phyloP scores from a whole-genome alignment of 2,113 vertebrate genomes.

The Channa argus region DNA sequence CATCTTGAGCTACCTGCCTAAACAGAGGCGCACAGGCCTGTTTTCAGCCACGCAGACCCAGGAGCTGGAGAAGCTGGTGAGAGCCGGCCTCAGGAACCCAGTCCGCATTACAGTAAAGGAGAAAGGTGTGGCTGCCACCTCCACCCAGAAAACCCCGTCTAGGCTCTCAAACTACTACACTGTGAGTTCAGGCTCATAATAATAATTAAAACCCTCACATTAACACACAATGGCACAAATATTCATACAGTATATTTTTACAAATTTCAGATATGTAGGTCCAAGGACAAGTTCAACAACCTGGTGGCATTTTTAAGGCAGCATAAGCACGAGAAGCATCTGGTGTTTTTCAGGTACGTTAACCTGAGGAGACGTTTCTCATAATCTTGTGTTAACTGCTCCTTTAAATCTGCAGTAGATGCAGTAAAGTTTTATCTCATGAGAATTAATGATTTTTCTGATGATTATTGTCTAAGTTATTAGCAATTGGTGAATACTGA shows the following conservation, averaged over 20 bases:
- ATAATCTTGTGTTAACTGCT: too few species aligned
- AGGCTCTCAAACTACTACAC: slow-evolving; percentile 93
- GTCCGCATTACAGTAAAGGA: slow-evolving; percentile 95
- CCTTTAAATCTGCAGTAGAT: too few species aligned
- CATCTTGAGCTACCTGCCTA: slow-evolving; percentile 91
- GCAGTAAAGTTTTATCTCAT: too few species aligned
- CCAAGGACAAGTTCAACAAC: slow-evolving; percentile 95
- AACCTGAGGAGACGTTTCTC: background rate
- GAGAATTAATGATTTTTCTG: too few species aligned
- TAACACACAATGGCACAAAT: background rate
- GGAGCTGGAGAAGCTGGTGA: slow-evolving; percentile 95
- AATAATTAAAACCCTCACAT: background rate
- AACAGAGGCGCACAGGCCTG: slow-evolving; percentile 94
- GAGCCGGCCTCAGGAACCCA: slow-evolving; percentile 94
- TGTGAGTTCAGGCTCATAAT: slow-evolving; percentile 74
- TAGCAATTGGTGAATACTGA: too few species aligned
- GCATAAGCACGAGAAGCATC: slow-evolving; percentile 92
- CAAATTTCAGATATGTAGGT: slow-evolving; percentile 85
- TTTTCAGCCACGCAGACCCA: slow-evolving; percentile 98
- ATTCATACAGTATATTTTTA: too few species aligned
- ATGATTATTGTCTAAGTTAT: too few species aligned
- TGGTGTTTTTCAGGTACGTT: slow-evolving; percentile 95
- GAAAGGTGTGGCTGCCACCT: slow-evolving; percentile 88
- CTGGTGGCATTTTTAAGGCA: slow-evolving; percentile 92
- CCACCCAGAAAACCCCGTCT: slow-evolving; percentile 90